Evolutionary conservation across 2,113 vertebrate species (phyloP), one percentile per base, ranked within the genome.

Genomic region (Tetrax tetrax): DNA sequence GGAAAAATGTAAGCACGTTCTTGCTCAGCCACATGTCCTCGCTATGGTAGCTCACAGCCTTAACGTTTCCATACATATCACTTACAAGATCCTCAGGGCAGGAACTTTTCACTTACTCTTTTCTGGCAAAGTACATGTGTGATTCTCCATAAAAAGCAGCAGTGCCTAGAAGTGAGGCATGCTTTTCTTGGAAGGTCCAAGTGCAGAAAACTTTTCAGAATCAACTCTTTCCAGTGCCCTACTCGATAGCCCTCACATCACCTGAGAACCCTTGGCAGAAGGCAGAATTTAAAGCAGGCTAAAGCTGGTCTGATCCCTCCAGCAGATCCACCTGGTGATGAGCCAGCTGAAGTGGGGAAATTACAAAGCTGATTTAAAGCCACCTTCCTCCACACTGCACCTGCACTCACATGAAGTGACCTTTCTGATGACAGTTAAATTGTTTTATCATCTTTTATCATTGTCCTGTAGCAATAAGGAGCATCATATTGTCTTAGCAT

Each of bases 291-390:
- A 69, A 83, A 88, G 57, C 70, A 65, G 65, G 22, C 41, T 90
- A 71, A 96, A 87, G 81, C 93, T 85, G 35, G 22, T 93, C 87
- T 92, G 59, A 94, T 93, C 69, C 77, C 51, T 84, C 7, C 68
- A 71, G 74, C 80, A 87, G 33, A 89, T 93, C 70, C 69, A 91
- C 38, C 64, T 60, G 31, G 6, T 79, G 83, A 66, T 33, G 61
- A 94, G 80, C n/a, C 66, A 89, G 74, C 53, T 72, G 48, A 75
- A 84, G 31, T 23, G 54, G 33, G 37, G 50, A 87, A 82, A 72
- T 53, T n/a, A n/a, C 48, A 84, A 91, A 96, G 65, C 87, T 87
- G 66, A 41, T 91, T 85, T 76, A 82, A 82, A 91, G 28, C 33
- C 47, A 80, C 60, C 54, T 83, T 88, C 54, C 63, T 70, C 22